Base-by-base conservation (phyloP, 30 jellyfish, hydroid and myxozoan genomes). In the Catostylus mosaicus region DNA sequence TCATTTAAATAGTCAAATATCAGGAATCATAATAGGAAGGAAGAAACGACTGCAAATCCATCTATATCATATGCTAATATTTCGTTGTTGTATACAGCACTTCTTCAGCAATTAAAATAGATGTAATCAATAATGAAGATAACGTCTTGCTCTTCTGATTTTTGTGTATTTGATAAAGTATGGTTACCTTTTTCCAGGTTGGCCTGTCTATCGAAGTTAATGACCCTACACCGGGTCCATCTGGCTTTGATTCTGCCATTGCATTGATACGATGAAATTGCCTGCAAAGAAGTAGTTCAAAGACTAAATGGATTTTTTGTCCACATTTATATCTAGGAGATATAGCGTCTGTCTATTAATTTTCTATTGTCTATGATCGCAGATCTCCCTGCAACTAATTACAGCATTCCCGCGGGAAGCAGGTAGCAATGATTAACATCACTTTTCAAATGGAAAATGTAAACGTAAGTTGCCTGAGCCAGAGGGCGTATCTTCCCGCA, bases 121-220 rank as follows among this genome's bases (percentile, higher is more conserved):
- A n/a, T n/a, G n/a, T n/a, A n/a, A n/a, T n/a, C n/a, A n/a, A n/a
- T n/a, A n/a, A n/a, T n/a, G n/a, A n/a, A n/a, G n/a, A n/a, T n/a
- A n/a, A n/a, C n/a, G n/a, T n/a, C n/a, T n/a, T n/a, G n/a, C n/a
- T n/a, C n/a, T n/a, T n/a, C n/a, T 40, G 14, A 7, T 40, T 14
- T 14, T 5, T 40, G 54, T 3, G 20, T 9, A 48, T 23, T 2
- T 2, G 24, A 16, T 9, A 48, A 2, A 2, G 1, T 1, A 19
- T 48, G 29, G 30, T 20, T 65, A 91, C 98, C 93, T 91, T 84
- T 69, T 65, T 84, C 98, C 98, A 91, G 5, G 89, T 78, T 5
- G 69, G n/a, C 37, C 98, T 89, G 67, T 84, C 96, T 0, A 80
- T 73, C 5, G 96, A 46, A 31, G 98, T 91, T 30, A 91, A 69